Evolutionary conservation across 2,797 vertebrate species (phyloP).

Genomic region (Notolepis coatsorum): DNA sequence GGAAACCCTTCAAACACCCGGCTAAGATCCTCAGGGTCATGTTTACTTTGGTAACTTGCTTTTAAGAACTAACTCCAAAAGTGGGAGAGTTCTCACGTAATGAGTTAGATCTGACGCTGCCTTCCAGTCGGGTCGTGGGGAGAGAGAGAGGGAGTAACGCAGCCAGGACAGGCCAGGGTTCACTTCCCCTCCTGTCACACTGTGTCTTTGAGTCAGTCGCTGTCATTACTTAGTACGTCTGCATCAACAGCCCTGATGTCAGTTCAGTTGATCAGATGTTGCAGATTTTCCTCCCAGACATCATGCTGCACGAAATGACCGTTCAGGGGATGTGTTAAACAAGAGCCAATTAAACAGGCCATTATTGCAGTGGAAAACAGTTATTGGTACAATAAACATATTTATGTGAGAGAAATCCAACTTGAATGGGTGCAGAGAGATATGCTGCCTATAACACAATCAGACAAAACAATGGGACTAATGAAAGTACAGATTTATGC

Average conservation of each 20-base stretch:
- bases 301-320: background rate
- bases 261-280: background rate
- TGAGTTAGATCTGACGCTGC: no score
- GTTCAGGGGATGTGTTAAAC: background rate
- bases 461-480: conserved; percentile 23
- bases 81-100: no score
- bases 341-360: conserved; percentile 9
- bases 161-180: conserved; percentile 28
- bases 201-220: conserved; percentile 32
- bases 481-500: conserved; percentile 7
- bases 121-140: no score
- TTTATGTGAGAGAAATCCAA: conserved; percentile 8
- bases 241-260: conserved; percentile 11
- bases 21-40: no score
- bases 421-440: conserved; percentile 3
- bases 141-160: no score
- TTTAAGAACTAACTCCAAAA: no score
- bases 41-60: no score
- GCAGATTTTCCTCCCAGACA: background rate
- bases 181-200: conserved; percentile 38
- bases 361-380: background rate
- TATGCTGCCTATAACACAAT: conserved; percentile 18
- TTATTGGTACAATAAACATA: conserved; percentile 1
- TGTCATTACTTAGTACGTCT: conserved; percentile 14
- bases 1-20: no score